Evolutionary conservation across 2,113 vertebrate species (phyloP), one percentile per base, ranked within the genome.

Genomic region (Geothlypis trichas): DNA sequence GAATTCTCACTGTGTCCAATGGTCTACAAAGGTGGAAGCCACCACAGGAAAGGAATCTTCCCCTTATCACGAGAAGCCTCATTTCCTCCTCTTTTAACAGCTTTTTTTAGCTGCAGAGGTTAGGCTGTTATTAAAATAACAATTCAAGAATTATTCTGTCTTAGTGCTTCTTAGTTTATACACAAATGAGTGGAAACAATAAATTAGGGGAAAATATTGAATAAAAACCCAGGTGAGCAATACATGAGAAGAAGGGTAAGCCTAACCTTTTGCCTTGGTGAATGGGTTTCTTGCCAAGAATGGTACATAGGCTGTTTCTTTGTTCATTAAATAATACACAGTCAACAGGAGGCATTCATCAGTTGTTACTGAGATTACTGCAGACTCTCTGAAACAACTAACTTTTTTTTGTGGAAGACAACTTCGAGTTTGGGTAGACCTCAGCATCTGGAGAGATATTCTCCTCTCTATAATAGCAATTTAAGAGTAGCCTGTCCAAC

Each of bases 311-410:
- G 92, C 87, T 93, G 95, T 98, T 98, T 98, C 97, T 98, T 98
- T 97, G 96, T 98, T 98, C 97, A 98, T 98, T 98, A 98, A 98
- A 98, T 20, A 44, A 44, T 44, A 96, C 96, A 96, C 93, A 97
- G 96, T 97, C 98, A 98, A 98, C 96, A 98, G 97, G 97, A 98
- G 91, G 94, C 91, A 94, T 77, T 97, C 97, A 91, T 84, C 87
- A 97, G 94, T 97, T 98, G 97, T 97, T 97, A 95, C 6, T 95
- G 92, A 97, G 95, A 97, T 97, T 96, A 97, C 37, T 94, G 57
- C 8, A 79, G 13, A 24, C 6, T 52, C 4, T 72, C n/a, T 39
- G 15, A 27, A 65, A 5, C 62, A 79, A 76, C 0, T 9, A 68
- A 4, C 11, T 39, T 69, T 65, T 59, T n/a, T 2, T 33, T 16